Evolutionary conservation across 1,140 invertebrate species (phyloP).

Genomic region (Phocides pigmalion): DNA sequence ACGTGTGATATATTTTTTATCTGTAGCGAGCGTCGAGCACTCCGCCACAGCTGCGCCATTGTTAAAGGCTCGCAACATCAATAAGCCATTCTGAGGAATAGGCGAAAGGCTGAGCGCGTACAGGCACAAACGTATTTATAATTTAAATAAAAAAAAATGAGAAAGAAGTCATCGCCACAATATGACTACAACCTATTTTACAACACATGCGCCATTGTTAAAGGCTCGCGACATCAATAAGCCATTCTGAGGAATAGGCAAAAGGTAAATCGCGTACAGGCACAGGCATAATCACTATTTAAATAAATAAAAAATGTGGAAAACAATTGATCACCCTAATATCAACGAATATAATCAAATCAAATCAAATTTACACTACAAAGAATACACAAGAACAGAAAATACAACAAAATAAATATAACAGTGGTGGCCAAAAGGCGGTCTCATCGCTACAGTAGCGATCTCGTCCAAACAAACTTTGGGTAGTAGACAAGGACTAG

Average conservation of each 20-base stretch:
- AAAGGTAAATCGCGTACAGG: conserved; percentile 38
- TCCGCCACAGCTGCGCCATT: conserved; percentile 47
- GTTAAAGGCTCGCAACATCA: conserved; percentile 57
- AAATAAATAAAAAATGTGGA: not conserved
- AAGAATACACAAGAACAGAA: too few relatives aligned
- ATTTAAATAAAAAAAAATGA: not conserved
- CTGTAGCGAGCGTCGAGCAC: conserved; percentile 33
- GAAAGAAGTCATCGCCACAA: too few relatives aligned
- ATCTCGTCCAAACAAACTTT: too few relatives aligned
- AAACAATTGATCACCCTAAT: too few relatives aligned
- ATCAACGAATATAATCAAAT: too few relatives aligned
- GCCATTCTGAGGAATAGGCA: conserved; percentile 49
- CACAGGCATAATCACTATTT: not conserved
- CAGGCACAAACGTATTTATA: not conserved
- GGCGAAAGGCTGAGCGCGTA: conserved; percentile 41
- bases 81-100: conserved; percentile 57
- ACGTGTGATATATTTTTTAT: conserved; percentile 47
- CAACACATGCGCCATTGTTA: too few relatives aligned
- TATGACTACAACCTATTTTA: too few relatives aligned
- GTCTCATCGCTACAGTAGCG: too few relatives aligned
- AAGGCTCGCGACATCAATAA: conserved; percentile 58
- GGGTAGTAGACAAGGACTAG: too few relatives aligned
- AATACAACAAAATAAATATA: too few relatives aligned
- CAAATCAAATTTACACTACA: too few relatives aligned
- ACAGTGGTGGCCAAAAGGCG: too few relatives aligned